Evolutionary conservation across 2,888 invertebrate genomes (phyloP).

Genomic region (Volucella inflata): DNA sequence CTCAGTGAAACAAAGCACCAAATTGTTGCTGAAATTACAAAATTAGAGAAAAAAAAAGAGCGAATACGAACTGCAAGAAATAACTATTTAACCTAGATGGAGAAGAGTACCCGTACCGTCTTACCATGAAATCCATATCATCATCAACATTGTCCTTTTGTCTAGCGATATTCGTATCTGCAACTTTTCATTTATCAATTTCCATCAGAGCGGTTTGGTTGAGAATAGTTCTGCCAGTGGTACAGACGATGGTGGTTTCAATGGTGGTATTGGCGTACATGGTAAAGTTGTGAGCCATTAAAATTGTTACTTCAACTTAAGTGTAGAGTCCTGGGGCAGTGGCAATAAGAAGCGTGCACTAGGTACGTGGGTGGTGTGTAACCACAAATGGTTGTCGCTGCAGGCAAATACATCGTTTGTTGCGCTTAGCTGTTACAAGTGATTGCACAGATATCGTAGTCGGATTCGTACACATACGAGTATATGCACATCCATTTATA

Average conservation of each 20-base stretch:
- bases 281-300: conserved; percentile 33
- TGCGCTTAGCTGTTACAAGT: conserved; percentile 20
- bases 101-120: background rate
- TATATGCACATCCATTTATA: too few relatives aligned
- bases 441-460: conserved; percentile 9
- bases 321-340: conserved; percentile 44
- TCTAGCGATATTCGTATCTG: conserved; percentile 40
- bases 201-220: background rate
- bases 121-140: conserved; percentile 37
- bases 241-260: too few relatives aligned
- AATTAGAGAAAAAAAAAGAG: conserved; percentile 30
- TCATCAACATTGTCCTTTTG: conserved; percentile 43
- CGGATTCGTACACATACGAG: background rate
- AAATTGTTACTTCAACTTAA: conserved; percentile 51
- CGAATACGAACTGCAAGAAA: conserved; percentile 8
- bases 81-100: conserved; percentile 28
- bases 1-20: conserved; percentile 39
- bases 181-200: conserved; percentile 58
- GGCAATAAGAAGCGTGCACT: conserved; percentile 20
- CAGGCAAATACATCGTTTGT: conserved; percentile 35
- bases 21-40: conserved; percentile 52
- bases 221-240: too few relatives aligned
- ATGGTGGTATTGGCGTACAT: conserved; percentile 8
- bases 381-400: conserved; percentile 43
- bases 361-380: conserved; percentile 17